phyloP scores from a whole-genome alignment of 2,113 vertebrate genomes.

The Periophthalmodon schlosseri region DNA sequence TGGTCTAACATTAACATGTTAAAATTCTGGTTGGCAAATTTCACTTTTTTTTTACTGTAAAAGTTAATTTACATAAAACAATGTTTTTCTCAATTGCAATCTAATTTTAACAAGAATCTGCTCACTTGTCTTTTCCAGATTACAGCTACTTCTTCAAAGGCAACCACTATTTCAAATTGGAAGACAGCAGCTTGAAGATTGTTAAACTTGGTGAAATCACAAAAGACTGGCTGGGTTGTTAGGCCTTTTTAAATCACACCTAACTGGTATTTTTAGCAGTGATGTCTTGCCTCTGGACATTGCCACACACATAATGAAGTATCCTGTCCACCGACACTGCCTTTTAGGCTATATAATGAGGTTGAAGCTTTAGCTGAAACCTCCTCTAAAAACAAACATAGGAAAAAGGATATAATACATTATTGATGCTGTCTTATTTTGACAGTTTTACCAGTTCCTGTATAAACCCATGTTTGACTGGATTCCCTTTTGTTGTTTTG shows the following conservation, averaged over 20 bases:
- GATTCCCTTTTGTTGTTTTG: conserved; percentile 38
- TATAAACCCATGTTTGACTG: conserved; percentile 33
- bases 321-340: conserved; percentile 59
- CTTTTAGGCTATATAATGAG: conserved; percentile 60
- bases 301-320: conserved; percentile 53
- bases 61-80: neutral
- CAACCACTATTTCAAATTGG: conserved; percentile 91
- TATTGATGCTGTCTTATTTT: conserved; percentile 56
- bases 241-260: conserved; percentile 60
- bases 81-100: neutral
- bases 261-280: conserved; percentile 35
- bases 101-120: conserved; percentile 3
- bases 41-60: neutral
- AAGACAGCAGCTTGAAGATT: conserved; percentile 94
- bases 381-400: conserved; percentile 45
- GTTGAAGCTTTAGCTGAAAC: conserved; percentile 58
- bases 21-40: neutral
- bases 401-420: conserved; percentile 63
- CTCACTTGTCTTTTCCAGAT: conserved; percentile 74
- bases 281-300: conserved; percentile 58
- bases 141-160: conserved; percentile 98
- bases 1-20: conserved; percentile 9
- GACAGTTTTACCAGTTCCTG: conserved; percentile 52
- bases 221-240: conserved; percentile 95
- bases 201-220: conserved; percentile 94